phyloP scores from a whole-genome alignment of 2,888 invertebrate species.

The Nephrotoma guestfalica region DNA sequence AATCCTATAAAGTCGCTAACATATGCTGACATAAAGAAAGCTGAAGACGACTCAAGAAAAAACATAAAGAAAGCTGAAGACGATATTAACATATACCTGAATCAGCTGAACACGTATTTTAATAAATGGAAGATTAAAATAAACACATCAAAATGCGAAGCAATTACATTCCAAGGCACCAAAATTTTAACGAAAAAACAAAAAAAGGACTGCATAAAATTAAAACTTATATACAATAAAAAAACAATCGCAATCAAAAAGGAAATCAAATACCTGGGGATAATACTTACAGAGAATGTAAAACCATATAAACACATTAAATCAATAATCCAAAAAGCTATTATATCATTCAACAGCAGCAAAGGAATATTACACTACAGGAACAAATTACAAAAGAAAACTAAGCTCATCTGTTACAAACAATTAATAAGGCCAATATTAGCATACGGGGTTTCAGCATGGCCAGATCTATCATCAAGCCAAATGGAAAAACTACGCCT shows the following conservation, averaged over 20 bases:
- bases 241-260: not conserved
- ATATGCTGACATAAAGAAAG: not conserved
- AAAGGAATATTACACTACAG: not conserved
- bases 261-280: not conserved
- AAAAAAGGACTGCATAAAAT: not conserved
- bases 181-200: not conserved
- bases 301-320: not conserved
- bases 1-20: not conserved
- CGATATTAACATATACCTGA: too few species aligned
- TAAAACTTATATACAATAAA: not conserved
- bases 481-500: too few species aligned
- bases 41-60: too few species aligned
- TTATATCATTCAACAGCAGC: not conserved
- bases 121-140: not conserved
- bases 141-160: not conserved
- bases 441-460: not conserved
- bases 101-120: not conserved
- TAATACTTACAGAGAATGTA: not conserved
- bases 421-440: not conserved
- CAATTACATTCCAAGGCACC: not conserved
- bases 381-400: not conserved
- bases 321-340: not conserved
- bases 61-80: too few species aligned
- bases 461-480: not conserved
- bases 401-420: not conserved